Evolutionary conservation across 92 coral and sea anemone genomes (phyloP).

Genomic region (Phenganax stokvisi): DNA sequence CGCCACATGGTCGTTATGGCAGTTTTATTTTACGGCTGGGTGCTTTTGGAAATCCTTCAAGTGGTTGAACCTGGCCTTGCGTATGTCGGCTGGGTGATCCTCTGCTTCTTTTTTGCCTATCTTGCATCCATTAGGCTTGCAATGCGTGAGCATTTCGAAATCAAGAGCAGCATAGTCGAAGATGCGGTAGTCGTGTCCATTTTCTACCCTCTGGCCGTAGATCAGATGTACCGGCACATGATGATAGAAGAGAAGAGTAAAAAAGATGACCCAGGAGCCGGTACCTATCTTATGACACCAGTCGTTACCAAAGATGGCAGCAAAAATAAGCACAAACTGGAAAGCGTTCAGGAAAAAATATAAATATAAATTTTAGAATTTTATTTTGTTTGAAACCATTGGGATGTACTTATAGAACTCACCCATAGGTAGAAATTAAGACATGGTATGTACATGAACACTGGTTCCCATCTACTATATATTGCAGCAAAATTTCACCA

Average conservation of each 20-base stretch:
- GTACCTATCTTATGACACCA: not conserved
- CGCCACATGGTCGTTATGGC: constrained; percentile 16
- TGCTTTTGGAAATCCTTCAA: constrained; percentile 8
- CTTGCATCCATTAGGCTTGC: constrained; percentile 12
- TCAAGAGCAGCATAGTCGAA: not conserved
- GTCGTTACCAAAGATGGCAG: not conserved
- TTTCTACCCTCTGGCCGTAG: constrained; percentile 3
- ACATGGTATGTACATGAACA: too few relatives aligned
- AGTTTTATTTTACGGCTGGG: constrained; percentile 10
- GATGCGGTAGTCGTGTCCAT: constrained; percentile 2
- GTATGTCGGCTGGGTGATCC: constrained; percentile 19
- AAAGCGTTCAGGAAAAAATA: not conserved
- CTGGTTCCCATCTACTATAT: too few relatives aligned
- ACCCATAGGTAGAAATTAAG: too few relatives aligned
- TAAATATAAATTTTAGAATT: too few relatives aligned
- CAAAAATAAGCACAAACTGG: not conserved
- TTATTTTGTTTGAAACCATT: too few relatives aligned
- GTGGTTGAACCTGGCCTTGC: constrained; percentile 17
- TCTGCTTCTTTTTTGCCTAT: not conserved
- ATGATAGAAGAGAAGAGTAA: not conserved
- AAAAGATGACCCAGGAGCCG: not conserved
- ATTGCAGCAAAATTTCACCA: too few relatives aligned
- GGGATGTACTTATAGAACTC: too few relatives aligned
- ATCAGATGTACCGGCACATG: constrained; percentile 17
- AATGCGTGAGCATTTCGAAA: not conserved